A percentile compares a stretch with the other conserved stretches of the same genome.
These are phyloP conservation scores for Chironomus tentans DNA, from an alignment of 2,888 invertebrate species.

Conservation along the genomic window DNA sequence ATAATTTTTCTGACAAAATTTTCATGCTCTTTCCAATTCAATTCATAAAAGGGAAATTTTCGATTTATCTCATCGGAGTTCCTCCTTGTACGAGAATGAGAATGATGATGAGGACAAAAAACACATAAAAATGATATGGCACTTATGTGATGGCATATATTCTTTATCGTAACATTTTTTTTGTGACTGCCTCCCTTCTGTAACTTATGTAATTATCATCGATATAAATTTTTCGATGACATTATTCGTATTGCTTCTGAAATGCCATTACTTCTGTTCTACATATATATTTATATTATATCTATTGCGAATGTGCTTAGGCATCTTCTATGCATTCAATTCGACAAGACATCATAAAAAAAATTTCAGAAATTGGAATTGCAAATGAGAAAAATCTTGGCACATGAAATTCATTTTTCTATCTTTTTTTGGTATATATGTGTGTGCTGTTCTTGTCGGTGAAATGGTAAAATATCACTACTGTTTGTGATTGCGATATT, in stretches of 20 bases:
- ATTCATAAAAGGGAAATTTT: neutral
- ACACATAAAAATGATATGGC: neutral
- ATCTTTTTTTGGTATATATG: neutral
- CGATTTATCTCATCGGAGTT: too few relatives aligned
- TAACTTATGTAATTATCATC: constrained; percentile 18
- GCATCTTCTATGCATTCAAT: neutral
- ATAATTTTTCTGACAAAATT: constrained; percentile 4
- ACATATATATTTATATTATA: neutral
- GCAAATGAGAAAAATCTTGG: constrained; percentile 14
- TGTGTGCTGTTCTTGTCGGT: neutral
- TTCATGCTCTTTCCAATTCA: neutral
- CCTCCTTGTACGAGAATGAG: too few relatives aligned
- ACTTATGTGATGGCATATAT: neutral
- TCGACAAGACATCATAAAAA: neutral
- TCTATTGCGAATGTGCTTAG: too few relatives aligned
- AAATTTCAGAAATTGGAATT: constrained; percentile 5
- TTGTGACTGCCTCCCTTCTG: too few relatives aligned
- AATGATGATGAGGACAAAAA: neutral
- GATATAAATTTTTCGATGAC: neutral
- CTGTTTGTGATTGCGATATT: neutral
- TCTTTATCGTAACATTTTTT: neutral
- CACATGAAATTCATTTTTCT: neutral
- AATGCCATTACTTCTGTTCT: neutral
- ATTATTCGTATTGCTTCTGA: neutral
- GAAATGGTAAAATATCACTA: neutral